Percentiles rank a stretch among this genome's conserved stretches.
These are phyloP conservation scores for Hermaeophaga mercurialis DNA, from an alignment of 2,888 invertebrate genomes.

Conservation along the genomic window DNA sequence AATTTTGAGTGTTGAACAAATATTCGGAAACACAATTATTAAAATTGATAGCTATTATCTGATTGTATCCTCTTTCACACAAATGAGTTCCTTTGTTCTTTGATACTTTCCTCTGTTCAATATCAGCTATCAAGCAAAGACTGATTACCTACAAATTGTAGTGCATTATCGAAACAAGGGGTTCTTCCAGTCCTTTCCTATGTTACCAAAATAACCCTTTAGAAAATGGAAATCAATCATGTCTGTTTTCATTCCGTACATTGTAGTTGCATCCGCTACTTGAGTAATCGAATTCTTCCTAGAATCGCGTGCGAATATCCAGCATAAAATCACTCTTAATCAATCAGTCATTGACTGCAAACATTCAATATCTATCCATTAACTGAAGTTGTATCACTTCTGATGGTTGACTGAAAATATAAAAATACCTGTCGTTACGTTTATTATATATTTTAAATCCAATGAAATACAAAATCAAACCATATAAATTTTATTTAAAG, in stretches of 20 bases:
- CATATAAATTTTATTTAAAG: no score
- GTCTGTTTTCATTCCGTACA: slow-evolving; percentile 20
- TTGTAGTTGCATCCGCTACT: slow-evolving; percentile 48
- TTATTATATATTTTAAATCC: no score
- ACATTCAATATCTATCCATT: slow-evolving; percentile 45
- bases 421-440: no score
- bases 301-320: slow-evolving; percentile 26
- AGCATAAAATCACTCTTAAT: slow-evolving; percentile 47
- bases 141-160: slow-evolving; percentile 12
- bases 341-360: slow-evolving; percentile 44
- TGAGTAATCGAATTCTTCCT: slow-evolving; percentile 39
- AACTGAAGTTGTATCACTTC: slow-evolving; percentile 34
- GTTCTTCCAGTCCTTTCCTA: slow-evolving; percentile 12
- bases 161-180: slow-evolving; percentile 12
- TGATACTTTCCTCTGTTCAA: no score
- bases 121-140: slow-evolving; percentile 3
- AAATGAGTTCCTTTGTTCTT: no score
- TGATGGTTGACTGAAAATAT: slow-evolving; percentile 23
- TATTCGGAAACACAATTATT: no score
- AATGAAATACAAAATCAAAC: no score
- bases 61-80: no score
- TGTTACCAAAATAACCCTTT: slow-evolving; percentile 32
- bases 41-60: no score
- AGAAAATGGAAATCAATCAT: slow-evolving; percentile 32
- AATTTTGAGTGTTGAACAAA: no score